phyloP scores from a whole-genome alignment of 1,140 invertebrate species.

The Trachelipus rathkii region DNA sequence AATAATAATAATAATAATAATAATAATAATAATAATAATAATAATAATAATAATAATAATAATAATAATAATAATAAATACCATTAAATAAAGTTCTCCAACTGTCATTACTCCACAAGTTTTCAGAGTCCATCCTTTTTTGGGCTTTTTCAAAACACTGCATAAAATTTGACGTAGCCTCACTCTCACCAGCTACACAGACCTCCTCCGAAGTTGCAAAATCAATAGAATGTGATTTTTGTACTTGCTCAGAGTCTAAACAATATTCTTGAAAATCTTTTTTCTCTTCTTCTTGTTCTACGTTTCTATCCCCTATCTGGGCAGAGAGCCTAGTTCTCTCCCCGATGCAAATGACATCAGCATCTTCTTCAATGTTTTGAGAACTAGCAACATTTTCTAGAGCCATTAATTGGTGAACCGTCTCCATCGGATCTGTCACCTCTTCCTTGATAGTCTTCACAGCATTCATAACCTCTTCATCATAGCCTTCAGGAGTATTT shows the following conservation, averaged over 20 bases:
- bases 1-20: no score
- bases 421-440: not conserved
- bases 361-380: not conserved
- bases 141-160: not conserved
- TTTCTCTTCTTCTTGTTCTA: not conserved
- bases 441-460: not conserved
- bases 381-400: constrained; percentile 1
- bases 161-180: not conserved
- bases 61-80: not conserved
- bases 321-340: not conserved
- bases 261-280: not conserved
- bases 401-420: not conserved
- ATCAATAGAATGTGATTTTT: not conserved
- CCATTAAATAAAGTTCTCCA: not conserved
- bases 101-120: not conserved
- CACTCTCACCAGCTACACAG: not conserved
- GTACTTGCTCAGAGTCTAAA: not conserved
- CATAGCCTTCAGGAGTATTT: not conserved
- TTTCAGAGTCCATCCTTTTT: not conserved
- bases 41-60: no score
- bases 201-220: no score
- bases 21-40: no score
- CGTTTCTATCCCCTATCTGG: not conserved
- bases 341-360: constrained; percentile 5
- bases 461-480: not conserved